These are phyloP conservation scores for Omphaloscelis lunosa DNA, from an alignment of 2,888 invertebrate genomes.

Conservation along the genomic window DNA sequence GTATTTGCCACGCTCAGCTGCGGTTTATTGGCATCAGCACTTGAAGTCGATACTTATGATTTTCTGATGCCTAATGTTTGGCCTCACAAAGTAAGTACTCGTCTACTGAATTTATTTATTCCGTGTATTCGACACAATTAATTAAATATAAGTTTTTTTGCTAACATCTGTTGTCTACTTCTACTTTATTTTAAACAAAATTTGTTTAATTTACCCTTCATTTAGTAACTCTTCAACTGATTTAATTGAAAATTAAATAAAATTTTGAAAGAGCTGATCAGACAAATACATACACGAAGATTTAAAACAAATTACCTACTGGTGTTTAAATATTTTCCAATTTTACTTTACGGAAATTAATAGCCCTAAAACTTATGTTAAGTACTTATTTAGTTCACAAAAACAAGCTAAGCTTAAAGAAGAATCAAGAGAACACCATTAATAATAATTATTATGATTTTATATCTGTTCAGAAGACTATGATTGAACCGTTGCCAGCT, in stretches of 20 bases:
- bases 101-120: conserved; percentile 8
- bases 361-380: background rate
- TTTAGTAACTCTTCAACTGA: background rate
- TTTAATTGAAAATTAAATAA: background rate
- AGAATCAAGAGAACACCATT: background rate
- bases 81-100: conserved; percentile 93
- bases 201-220: background rate
- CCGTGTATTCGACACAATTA: conserved; percentile 23
- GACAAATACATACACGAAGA: background rate
- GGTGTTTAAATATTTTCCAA: background rate
- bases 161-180: background rate
- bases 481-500: too few species aligned
- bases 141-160: background rate
- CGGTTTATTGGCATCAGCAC: conserved; percentile 68
- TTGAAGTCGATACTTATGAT: conserved; percentile 91
- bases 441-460: background rate
- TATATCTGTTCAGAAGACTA: too few species aligned
- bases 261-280: background rate
- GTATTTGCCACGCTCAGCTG: conserved; percentile 71
- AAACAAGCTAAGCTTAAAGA: too few species aligned
- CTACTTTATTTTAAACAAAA: background rate
- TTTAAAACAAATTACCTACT: background rate
- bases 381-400: background rate
- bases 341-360: background rate
- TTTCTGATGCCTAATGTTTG: conserved; percentile 96